Conservation (phyloP, 2,888 invertebrate genomes). For the Caenorhabditis sp. region DNA sequence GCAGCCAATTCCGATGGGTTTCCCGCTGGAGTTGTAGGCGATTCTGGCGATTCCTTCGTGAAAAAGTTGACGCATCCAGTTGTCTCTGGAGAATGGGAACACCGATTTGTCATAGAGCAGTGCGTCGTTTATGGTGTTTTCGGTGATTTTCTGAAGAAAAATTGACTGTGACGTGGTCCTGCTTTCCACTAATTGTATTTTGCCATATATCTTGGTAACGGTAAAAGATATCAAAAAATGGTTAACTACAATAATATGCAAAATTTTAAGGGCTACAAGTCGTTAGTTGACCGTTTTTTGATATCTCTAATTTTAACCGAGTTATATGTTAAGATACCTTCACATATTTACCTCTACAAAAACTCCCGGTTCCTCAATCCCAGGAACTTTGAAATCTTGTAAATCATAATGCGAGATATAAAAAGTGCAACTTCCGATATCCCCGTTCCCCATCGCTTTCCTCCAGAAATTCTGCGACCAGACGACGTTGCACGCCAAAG, state of each 20-base stretch:
- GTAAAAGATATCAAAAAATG: too few relatives aligned
- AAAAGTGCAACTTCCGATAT: constrained; percentile 34
- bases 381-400: constrained; percentile 27
- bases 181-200: constrained; percentile 7
- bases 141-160: constrained; percentile 30
- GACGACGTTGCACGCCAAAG: constrained; percentile 40
- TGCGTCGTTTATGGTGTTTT: constrained; percentile 18
- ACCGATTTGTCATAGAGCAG: constrained; percentile 34
- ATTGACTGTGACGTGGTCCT: constrained; percentile 11
- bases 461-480: constrained; percentile 53
- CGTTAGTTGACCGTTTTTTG: too few relatives aligned
- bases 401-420: constrained; percentile 43
- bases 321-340: too few relatives aligned
- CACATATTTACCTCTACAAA: constrained; percentile 29
- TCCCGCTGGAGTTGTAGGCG: constrained; percentile 30
- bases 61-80: constrained; percentile 37
- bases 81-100: constrained; percentile 34
- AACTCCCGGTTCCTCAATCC: neutral
- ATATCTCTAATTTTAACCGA: too few relatives aligned
- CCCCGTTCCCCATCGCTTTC: constrained; percentile 32
- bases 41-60: constrained; percentile 34
- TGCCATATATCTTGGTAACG: too few relatives aligned
- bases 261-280: too few relatives aligned
- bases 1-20: constrained; percentile 33
- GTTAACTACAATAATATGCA: too few relatives aligned